A percentile compares a stretch with the other conserved stretches of the same genome.
Evolutionary conservation across 2,113 vertebrate species (phyloP).

Genomic region (Falco punctatus): DNA sequence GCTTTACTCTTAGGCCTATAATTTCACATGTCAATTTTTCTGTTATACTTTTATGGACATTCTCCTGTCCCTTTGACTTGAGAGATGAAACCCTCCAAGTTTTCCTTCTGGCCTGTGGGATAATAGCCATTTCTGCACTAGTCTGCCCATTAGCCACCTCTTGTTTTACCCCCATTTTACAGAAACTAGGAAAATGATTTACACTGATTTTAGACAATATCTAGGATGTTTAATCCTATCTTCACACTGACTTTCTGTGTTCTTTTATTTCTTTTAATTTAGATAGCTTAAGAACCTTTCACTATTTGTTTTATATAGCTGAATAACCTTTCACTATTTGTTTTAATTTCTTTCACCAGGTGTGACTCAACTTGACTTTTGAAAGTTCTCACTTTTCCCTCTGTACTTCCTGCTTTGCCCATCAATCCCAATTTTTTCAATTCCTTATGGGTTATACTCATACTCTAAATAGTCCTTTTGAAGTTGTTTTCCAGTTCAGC

Average conservation of each 20-base stretch:
- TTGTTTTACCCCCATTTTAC: not conserved
- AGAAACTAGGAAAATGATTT: not conserved
- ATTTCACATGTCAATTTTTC: not conserved
- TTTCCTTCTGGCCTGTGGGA: not conserved
- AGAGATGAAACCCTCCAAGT: not conserved
- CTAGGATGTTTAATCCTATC: not conserved
- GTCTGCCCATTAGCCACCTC: not conserved
- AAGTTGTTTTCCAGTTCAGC: not conserved
- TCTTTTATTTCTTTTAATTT: conserved; percentile 30
- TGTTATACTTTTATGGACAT: not conserved
- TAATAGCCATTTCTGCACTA: not conserved
- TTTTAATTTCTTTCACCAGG: conserved; percentile 45
- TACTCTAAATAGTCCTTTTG: not conserved
- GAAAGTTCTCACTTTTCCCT: not conserved
- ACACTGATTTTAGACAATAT: not conserved
- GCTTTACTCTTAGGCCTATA: not conserved
- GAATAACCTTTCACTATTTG: conserved; percentile 63
- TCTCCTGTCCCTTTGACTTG: not conserved
- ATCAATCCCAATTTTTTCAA: not conserved
- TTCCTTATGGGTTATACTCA: not conserved
- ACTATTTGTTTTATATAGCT: conserved; percentile 45
- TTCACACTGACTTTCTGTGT: not conserved
- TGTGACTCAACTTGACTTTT: conserved; percentile 39
- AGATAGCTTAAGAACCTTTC: conserved; percentile 26
- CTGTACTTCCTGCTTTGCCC: not conserved